phyloP scores from a whole-genome alignment of 2,113 vertebrate genomes.

The Leucopsar rothschildi region DNA sequence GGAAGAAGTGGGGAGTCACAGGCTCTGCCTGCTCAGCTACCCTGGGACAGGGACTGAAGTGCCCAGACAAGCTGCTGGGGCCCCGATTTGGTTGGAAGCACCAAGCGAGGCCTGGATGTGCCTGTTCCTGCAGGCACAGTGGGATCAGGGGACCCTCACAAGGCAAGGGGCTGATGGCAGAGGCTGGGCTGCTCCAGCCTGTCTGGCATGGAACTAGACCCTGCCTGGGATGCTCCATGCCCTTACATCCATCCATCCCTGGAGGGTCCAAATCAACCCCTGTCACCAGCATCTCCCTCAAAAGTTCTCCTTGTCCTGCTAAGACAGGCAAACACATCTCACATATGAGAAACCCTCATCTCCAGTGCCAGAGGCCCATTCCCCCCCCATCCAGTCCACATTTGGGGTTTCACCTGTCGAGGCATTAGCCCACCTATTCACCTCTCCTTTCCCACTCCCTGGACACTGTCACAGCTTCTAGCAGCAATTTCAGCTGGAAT shows the following conservation, averaged over 20 bases:
- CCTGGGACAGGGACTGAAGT: background rate
- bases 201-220: fast-evolving
- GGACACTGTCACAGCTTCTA: background rate
- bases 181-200: background rate
- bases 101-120: background rate
- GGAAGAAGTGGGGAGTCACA: background rate
- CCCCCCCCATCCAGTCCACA: background rate
- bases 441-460: background rate
- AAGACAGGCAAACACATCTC: background rate
- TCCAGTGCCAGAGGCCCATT: background rate
- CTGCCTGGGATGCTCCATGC: background rate
- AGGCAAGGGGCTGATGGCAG: background rate
- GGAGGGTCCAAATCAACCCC: background rate
- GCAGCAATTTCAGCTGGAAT: background rate
- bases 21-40: background rate
- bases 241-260: background rate
- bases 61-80: background rate
- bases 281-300: background rate
- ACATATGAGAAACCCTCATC: background rate
- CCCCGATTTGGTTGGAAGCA: background rate
- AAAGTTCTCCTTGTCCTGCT: background rate
- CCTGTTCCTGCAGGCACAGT: background rate
- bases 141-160: background rate
- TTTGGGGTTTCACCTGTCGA: background rate
- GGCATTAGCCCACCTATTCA: background rate